Conservation (phyloP, 2,113 vertebrate genomes). For the Marmota monax region DNA sequence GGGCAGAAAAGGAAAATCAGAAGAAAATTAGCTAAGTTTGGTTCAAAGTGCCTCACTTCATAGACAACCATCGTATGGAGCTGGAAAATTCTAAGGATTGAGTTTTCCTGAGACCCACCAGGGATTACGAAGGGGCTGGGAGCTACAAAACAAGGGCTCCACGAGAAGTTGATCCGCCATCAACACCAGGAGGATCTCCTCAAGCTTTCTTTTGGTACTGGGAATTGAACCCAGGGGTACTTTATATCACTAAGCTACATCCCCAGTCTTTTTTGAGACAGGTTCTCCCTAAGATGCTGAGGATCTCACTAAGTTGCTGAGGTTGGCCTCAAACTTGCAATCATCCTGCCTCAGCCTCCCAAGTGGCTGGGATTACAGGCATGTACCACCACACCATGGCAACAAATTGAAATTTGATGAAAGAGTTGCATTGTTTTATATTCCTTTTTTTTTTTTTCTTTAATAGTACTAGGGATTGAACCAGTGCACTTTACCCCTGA, state of each 20-base stretch:
- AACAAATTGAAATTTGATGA: no score
- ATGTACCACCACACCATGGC: no score
- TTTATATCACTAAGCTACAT: background rate
- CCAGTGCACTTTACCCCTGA: background rate
- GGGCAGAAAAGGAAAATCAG: no score
- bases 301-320: no score
- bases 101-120: background rate
- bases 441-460: background rate
- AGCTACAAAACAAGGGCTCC: slow-evolving; percentile 25
- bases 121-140: background rate
- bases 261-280: background rate
- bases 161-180: background rate
- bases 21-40: background rate
- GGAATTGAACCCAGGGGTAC: background rate
- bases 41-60: background rate
- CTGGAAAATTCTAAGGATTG: background rate
- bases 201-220: background rate
- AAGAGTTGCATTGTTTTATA: background rate
- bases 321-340: no score
- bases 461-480: background rate
- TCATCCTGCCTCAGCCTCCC: no score
- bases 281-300: background rate
- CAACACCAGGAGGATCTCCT: background rate
- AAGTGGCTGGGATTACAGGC: no score
- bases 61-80: background rate